Percentiles rank a stretch among this genome's conserved stretches.
phyloP scores from a whole-genome alignment of 1,140 invertebrate genomes.

The Goniozus legneri region DNA sequence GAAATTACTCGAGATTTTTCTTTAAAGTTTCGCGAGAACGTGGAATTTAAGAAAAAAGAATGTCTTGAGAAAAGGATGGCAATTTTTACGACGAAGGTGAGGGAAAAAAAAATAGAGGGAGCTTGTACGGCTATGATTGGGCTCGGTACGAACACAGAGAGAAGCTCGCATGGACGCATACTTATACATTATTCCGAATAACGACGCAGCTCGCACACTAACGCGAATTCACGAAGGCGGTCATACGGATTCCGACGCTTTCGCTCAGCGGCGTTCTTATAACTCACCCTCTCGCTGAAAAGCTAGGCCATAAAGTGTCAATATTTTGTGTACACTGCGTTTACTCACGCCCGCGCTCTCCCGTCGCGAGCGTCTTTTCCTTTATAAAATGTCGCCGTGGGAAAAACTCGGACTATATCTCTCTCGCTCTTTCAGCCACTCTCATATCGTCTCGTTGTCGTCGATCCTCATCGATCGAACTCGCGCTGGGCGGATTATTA shows the following conservation, averaged over 20 bases:
- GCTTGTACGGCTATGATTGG: constrained; percentile 18
- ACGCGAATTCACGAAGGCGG: not conserved
- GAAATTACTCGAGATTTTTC: constrained; percentile 21
- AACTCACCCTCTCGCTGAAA: not conserved
- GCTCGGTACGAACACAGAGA: constrained; percentile 20
- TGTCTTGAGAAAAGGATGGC: constrained; percentile 10
- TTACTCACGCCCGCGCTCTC: not conserved
- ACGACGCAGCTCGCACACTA: too few species aligned
- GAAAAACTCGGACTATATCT: too few species aligned
- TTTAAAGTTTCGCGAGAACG: constrained; percentile 17
- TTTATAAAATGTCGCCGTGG: too few species aligned
- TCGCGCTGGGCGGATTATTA: too few species aligned
- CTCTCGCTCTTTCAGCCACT: too few species aligned
- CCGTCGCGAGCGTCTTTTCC: too few species aligned
- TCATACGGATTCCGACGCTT: not conserved
- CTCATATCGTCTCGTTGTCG: too few species aligned
- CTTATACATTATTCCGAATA: not conserved
- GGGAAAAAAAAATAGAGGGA: not conserved
- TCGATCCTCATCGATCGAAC: too few species aligned
- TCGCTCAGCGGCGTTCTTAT: too few species aligned
- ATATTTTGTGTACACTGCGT: not conserved
- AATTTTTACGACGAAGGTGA: constrained; percentile 8
- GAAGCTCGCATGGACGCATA: too few species aligned
- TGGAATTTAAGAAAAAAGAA: too few species aligned
- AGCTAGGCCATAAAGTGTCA: not conserved